Evolutionary conservation across 1,140 invertebrate genomes (phyloP).

Genomic region (Pseudoatta argentina): DNA sequence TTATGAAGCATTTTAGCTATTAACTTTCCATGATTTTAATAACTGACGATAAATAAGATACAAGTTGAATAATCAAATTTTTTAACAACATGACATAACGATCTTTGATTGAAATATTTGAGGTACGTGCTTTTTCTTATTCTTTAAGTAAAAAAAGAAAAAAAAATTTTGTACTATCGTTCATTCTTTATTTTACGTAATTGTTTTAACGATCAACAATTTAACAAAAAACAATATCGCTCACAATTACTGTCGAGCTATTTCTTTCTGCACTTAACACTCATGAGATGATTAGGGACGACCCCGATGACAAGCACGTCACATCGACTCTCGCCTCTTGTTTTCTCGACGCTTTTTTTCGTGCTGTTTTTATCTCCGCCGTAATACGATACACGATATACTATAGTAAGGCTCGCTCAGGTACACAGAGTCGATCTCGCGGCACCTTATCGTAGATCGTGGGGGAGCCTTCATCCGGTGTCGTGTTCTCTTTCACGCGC

Average conservation of each 20-base stretch:
- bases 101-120: neutral
- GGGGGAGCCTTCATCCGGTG: conserved; percentile 84
- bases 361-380: conserved; percentile 69
- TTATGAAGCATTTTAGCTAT: neutral
- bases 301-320: conserved; percentile 8
- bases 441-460: conserved; percentile 76
- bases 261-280: neutral
- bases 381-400: conserved; percentile 66
- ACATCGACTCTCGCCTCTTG: conserved; percentile 63
- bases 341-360: conserved; percentile 33
- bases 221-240: conserved; percentile 6
- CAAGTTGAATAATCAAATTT: conserved; percentile 10
- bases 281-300: conserved; percentile 49
- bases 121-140: neutral
- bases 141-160: neutral
- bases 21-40: neutral
- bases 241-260: neutral
- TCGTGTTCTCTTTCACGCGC: conserved; percentile 69
- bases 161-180: neutral
- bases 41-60: neutral
- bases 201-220: conserved; percentile 23
- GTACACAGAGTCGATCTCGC: conserved; percentile 67
- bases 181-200: neutral
- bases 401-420: conserved; percentile 43
- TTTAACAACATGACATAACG: neutral